Evolutionary conservation across 2,113 vertebrate genomes (phyloP), one percentile per base, ranked within the genome.

Genomic region (Ancistrus triradiatus): DNA sequence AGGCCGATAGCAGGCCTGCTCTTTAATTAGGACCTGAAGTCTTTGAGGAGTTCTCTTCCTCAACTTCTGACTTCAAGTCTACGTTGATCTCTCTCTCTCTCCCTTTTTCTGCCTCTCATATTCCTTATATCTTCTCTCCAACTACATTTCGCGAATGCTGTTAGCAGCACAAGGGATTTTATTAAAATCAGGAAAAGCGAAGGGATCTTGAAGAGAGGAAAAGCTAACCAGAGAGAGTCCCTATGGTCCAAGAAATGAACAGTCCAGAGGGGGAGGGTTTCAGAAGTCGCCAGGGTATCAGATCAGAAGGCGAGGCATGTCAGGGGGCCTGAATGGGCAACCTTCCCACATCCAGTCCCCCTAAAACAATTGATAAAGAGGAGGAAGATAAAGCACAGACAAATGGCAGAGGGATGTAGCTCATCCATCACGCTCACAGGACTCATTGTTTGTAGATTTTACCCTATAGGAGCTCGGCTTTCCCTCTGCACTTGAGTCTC

Each of bases 371-470:
- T 88, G 78, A 84, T 86, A 87, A 77, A 46, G 77, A 70, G 80
- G 80, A 74, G 74, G 55, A 55, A 81, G 82, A 83, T 84, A 81
- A 83, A 85, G 61, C 74, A 68, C 67, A 87, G 82, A 87, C 80
- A 87, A 86, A 90, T 89, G 75, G 82, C 77, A 77, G 83, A 83
- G n/a, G 73, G 68, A 74, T 86, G 73, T 81, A 84, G 80, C 82
- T 89, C 76, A 79, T 89, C 84, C 85, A 83, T 88, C 78, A 88
- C 67, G 9, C 72, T 78, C 75, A 79, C 68, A 74, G 73, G 51
- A 8, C 61, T 84, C 77, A 88, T 89, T 87, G 65, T 89, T 88
- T 88, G 75, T 72, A 87, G 73, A 86, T 86, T 81, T 76, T 84
- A 82, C 81, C 87, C 88, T 85, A 88, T 85, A 84, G 86, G 83